These are phyloP conservation scores for Orientallactaga bullata DNA, from an alignment of 2,113 vertebrate species.

Conservation along the genomic window DNA sequence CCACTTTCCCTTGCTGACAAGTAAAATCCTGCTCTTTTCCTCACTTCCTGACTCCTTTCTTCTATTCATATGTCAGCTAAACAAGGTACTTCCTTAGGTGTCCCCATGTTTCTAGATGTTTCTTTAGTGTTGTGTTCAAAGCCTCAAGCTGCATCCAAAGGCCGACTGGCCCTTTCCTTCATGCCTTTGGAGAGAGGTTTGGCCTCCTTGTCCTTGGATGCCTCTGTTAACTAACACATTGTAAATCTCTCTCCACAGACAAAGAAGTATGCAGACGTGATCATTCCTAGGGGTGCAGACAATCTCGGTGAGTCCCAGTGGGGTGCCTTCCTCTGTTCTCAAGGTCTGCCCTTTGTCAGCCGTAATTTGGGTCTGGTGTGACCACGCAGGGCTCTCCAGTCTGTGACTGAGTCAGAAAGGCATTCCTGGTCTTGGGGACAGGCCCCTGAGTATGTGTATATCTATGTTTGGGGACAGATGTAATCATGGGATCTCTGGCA, in stretches of 20 bases:
- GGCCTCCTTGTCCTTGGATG: not conserved
- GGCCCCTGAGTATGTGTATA: rapidly evolving
- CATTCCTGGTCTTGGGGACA: not conserved
- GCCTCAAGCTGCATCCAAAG: not conserved
- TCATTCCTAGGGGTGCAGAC: slow-evolving; percentile 97
- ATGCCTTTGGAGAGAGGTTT: not conserved
- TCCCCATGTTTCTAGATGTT: not conserved
- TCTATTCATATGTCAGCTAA: not conserved
- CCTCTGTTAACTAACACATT: not conserved
- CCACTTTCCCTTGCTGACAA: not conserved
- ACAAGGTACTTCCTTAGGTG: not conserved
- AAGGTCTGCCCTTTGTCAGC: not conserved
- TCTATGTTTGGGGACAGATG: rapidly evolving
- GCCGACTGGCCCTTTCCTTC: not conserved
- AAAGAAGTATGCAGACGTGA: slow-evolving; percentile 99
- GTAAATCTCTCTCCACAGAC: slow-evolving; percentile 88
- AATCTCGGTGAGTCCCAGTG: slow-evolving; percentile 92
- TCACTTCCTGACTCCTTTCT: not conserved
- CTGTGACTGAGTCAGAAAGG: not conserved
- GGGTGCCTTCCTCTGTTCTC: rapidly evolving
- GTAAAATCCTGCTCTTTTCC: too few species aligned
- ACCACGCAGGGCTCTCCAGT: not conserved
- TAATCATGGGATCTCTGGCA: not conserved
- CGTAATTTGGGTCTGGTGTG: not conserved
- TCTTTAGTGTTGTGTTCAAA: not conserved